Evolutionary conservation across 1,140 invertebrate genomes (phyloP), one percentile per base, ranked within the genome.

Genomic region (Drosophila quadrilineata): DNA sequence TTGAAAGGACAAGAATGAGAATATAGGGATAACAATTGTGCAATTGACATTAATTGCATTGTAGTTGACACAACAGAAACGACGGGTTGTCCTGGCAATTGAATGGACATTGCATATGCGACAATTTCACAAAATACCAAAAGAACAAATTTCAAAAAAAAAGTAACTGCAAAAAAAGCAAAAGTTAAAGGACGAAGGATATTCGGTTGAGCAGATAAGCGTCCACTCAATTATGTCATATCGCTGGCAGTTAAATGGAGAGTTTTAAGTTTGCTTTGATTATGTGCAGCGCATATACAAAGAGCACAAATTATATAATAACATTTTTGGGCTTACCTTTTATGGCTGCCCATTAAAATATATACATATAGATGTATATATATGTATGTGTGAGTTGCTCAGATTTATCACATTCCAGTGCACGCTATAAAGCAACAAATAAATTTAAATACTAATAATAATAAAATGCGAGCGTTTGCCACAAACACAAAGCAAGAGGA

Each of bases 361-460:
- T 54, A 58, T 54, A 52, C 45, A 50, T 53, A 28, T 14, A 22
- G 12, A n/a, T n/a, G n/a, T n/a, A n/a, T n/a, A n/a, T n/a, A n/a
- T n/a, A n/a, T n/a, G n/a, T n/a, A n/a, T n/a, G n/a, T n/a, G n/a
- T n/a, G n/a, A 62, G 54, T 60, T 58, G 69, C 74, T 71, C 70
- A 79, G 80, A 85, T 85, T 84, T 85, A 85, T 85, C 79, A 71
- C 75, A 60, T 45, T 65, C 52, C 46, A 59, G 41, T 76, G 76
- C 79, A 85, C 71, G 79, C 79, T 64, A 85, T 85, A 86, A 85
- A 85, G 67, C 73, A 79, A 80, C 75, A 85, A 85, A 85, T 85
- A 85, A 85, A 85, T 85, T 85, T 85, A 85, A 85, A 85, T 85
- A 86, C 79, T 75, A 86, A 85, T 85, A 85, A 85, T 85, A 85